Evolutionary conservation across 2,113 vertebrate genomes (phyloP).

Genomic region (Mugil cephalus): DNA sequence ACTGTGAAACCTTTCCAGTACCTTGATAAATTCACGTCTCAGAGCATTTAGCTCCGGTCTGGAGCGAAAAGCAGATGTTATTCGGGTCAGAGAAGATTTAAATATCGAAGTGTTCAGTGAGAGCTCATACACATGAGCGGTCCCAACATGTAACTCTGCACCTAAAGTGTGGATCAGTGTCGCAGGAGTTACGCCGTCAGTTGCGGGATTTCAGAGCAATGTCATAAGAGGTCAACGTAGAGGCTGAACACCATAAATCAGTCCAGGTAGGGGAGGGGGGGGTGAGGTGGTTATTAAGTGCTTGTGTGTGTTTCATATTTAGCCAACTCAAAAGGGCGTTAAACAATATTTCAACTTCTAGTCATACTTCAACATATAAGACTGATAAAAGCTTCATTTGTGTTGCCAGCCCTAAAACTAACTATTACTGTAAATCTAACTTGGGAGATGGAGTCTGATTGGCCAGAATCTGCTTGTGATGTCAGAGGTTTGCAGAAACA

Average conservation of each 20-base stretch:
- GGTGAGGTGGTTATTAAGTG: neutral
- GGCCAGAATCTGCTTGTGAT: slow-evolving; percentile 81
- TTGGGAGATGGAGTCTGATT: slow-evolving; percentile 87
- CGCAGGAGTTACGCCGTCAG: slow-evolving; percentile 6
- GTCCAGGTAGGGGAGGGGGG: slow-evolving; percentile 14
- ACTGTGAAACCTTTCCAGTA: neutral
- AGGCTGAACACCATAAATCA: neutral
- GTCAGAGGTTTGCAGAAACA: slow-evolving; percentile 63
- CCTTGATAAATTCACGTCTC: slow-evolving; percentile 2
- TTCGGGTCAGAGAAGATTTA: neutral
- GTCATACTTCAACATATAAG: slow-evolving; percentile 23
- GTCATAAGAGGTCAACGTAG: slow-evolving; percentile 23
- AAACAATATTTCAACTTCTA: slow-evolving; percentile 23
- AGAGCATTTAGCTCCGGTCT: neutral
- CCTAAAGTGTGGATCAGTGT: neutral
- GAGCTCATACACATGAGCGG: neutral
- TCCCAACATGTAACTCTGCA: slow-evolving; percentile 30
- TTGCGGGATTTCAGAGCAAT: neutral
- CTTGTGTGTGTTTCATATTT: slow-evolving; percentile 32
- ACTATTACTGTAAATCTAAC: slow-evolving; percentile 68
- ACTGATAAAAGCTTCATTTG: neutral
- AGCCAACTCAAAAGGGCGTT: neutral
- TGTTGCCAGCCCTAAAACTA: slow-evolving; percentile 1
- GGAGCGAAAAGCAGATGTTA: neutral
- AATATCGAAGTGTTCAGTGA: neutral